Evolutionary conservation across 2,797 vertebrate species (phyloP).

Genomic region (Netta rufina): DNA sequence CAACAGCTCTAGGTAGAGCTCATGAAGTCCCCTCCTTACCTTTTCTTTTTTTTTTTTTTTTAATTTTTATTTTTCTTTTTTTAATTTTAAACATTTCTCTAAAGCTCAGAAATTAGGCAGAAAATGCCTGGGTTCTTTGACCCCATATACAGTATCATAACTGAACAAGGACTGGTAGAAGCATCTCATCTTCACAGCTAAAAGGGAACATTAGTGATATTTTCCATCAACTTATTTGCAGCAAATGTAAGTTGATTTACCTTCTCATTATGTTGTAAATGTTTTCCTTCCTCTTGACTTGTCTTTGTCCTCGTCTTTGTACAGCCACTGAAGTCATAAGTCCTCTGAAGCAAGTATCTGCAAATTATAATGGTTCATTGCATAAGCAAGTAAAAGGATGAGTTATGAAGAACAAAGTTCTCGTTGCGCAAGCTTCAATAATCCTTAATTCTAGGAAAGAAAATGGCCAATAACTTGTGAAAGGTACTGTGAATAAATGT

Average conservation of each 20-base stretch:
- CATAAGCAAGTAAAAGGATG: constrained; percentile 67
- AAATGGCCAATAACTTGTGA: constrained; percentile 68
- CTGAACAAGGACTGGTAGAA: constrained; percentile 10
- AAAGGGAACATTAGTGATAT: constrained; percentile 44
- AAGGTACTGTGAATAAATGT: constrained; percentile 53
- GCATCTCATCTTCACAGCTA: constrained; percentile 33
- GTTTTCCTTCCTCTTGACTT: constrained; percentile 61
- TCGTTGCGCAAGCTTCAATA: constrained; percentile 48
- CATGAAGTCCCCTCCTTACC: background rate
- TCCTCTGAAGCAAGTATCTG: constrained; percentile 51
- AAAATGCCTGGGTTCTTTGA: background rate
- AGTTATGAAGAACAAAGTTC: constrained; percentile 71
- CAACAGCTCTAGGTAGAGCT: background rate
- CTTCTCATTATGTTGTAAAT: constrained; percentile 67
- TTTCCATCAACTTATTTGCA: constrained; percentile 57
- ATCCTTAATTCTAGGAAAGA: constrained; percentile 67
- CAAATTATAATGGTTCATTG: constrained; percentile 62
- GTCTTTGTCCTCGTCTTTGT: constrained; percentile 66
- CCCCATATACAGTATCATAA: background rate
- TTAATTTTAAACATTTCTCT: background rate
- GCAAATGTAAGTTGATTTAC: constrained; percentile 69
- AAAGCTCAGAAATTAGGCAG: background rate
- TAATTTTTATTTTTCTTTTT: background rate
- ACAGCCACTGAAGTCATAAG: constrained; percentile 48
- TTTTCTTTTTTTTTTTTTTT: no score